phyloP scores from a whole-genome alignment of 2,797 vertebrate genomes.

The Anguilla obscura region DNA sequence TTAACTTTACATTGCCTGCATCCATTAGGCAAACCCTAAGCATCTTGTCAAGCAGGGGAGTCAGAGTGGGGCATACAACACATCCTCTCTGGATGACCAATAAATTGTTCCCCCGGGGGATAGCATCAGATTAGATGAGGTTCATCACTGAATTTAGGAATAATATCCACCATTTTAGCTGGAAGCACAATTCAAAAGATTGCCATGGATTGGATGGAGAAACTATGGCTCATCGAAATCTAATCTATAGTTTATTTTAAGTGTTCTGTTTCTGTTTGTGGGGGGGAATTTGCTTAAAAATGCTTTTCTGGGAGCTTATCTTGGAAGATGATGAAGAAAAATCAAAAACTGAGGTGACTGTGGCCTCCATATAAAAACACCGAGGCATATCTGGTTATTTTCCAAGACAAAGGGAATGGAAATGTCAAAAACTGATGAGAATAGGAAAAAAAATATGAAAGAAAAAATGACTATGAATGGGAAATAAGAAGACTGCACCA shows the following conservation, averaged over 20 bases:
- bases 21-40: background rate
- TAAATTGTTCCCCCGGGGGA: background rate
- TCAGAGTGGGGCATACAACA: background rate
- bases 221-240: background rate
- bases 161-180: background rate
- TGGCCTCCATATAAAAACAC: background rate
- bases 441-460: constrained; percentile 18
- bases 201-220: background rate
- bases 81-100: background rate
- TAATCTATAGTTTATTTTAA: background rate
- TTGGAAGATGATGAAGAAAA: background rate
- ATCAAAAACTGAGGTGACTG: background rate
- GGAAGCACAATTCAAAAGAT: background rate
- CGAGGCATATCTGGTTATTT: background rate
- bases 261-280: background rate
- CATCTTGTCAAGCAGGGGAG: background rate
- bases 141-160: background rate
- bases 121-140: background rate
- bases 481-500: constrained; percentile 70
- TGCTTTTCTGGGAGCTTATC: background rate
- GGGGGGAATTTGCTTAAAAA: background rate
- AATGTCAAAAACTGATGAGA: background rate
- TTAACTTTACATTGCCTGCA: background rate
- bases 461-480: constrained; percentile 16
- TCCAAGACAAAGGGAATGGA: constrained; percentile 23